These are phyloP conservation scores for Rhabdomys dilectus DNA, from an alignment of 2,113 vertebrate genomes.

Conservation along the genomic window DNA sequence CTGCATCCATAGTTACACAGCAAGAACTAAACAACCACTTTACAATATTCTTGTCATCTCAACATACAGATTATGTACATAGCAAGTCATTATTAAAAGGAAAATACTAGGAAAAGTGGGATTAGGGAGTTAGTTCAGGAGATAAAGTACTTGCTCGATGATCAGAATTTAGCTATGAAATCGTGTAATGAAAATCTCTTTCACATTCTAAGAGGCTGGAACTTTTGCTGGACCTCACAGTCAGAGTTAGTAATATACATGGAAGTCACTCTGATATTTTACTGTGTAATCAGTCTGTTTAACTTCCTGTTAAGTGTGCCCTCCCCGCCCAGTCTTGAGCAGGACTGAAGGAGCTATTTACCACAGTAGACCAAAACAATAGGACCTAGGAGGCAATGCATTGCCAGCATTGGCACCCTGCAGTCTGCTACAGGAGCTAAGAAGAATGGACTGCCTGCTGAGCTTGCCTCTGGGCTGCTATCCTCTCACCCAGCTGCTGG, in stretches of 20 bases:
- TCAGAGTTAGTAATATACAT: background rate
- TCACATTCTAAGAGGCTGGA: background rate
- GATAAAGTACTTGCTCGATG: background rate
- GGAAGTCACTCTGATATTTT: background rate
- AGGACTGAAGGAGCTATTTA: too few species aligned
- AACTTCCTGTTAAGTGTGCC: too few species aligned
- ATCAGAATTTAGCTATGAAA: background rate
- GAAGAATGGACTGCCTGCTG: too few species aligned
- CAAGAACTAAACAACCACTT: background rate
- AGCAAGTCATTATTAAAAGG: too few species aligned
- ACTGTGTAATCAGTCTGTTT: background rate
- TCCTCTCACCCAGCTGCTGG: too few species aligned
- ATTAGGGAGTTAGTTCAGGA: too few species aligned
- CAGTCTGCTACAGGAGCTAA: too few species aligned
- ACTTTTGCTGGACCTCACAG: background rate
- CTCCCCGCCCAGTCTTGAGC: too few species aligned
- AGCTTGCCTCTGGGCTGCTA: too few species aligned
- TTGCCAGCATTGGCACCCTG: too few species aligned
- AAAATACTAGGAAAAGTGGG: background rate
- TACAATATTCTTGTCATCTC: background rate
- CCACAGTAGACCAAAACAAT: too few species aligned
- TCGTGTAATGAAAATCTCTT: background rate
- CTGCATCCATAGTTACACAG: background rate
- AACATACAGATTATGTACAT: background rate
- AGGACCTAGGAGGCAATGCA: too few species aligned